These are phyloP conservation scores for Mus pahari DNA, from an alignment of 2,113 vertebrate species.

Conservation along the genomic window DNA sequence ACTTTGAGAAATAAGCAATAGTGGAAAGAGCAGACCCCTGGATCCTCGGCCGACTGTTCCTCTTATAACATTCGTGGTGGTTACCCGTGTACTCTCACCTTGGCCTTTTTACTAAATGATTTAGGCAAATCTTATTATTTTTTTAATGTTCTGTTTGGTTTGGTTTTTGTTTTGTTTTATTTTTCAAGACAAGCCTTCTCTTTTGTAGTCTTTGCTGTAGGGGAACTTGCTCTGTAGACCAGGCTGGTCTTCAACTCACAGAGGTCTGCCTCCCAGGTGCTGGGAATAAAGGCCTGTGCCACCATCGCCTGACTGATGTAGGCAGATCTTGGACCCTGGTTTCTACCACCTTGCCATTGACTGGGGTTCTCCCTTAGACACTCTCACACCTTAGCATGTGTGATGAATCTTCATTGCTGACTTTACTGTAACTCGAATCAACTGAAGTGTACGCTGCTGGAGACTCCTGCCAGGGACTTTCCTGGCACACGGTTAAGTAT, in stretches of 20 bases:
- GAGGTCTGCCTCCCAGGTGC: background rate
- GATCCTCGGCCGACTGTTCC: background rate
- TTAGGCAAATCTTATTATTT: background rate
- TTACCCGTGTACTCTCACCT: background rate
- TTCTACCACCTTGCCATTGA: too few relatives aligned
- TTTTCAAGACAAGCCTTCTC: background rate
- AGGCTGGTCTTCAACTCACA: background rate
- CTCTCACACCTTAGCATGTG: background rate
- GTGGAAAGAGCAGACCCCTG: background rate
- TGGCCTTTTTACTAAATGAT: background rate
- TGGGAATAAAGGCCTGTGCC: background rate
- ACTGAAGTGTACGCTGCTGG: background rate
- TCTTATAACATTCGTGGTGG: background rate
- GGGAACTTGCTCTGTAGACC: background rate
- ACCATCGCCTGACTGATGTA: background rate
- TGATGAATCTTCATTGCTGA: background rate
- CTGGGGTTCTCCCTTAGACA: background rate
- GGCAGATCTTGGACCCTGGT: background rate
- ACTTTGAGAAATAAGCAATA: conserved; percentile 17
- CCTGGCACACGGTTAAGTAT: background rate
- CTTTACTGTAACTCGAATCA: background rate
- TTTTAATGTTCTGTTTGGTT: background rate
- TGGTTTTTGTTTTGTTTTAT: background rate
- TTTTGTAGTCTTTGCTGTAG: background rate
- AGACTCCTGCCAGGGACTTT: too few relatives aligned